Percentiles rank a stretch among this genome's conserved stretches.
Conservation (phyloP, 2,888 invertebrate species). For the Pantelozetes paolii region DNA sequence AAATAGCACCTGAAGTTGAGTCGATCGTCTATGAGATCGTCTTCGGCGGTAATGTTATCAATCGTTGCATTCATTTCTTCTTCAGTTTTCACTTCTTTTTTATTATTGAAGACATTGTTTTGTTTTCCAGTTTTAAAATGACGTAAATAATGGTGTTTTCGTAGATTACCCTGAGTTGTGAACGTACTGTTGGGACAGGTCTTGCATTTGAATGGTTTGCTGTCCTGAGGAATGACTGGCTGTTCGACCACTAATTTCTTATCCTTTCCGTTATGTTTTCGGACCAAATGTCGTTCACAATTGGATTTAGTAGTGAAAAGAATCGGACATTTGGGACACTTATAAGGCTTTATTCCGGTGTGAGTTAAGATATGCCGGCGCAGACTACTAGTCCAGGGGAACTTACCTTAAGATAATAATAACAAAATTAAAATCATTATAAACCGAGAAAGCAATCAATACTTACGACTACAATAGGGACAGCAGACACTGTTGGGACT, state of each 20-base stretch:
- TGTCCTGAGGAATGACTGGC: conserved; percentile 1
- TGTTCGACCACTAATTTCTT: conserved; percentile 42
- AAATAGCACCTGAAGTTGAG: conserved; percentile 83
- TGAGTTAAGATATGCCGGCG: conserved; percentile 92
- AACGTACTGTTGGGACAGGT: conserved; percentile 73
- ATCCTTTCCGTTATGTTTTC: conserved; percentile 64
- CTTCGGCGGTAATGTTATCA: conserved; percentile 43
- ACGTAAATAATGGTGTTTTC: conserved; percentile 70
- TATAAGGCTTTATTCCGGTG: conserved; percentile 91
- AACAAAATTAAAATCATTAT: too few relatives aligned
- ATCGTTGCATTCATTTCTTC: conserved; percentile 50
- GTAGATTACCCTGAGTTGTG: conserved; percentile 70
- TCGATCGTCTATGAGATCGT: conserved; percentile 48
- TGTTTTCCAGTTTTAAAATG: conserved; percentile 56
- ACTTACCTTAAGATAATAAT: conserved; percentile 52
- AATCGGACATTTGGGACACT: conserved; percentile 85
- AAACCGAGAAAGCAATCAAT: too few relatives aligned
- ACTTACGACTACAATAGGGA: conserved; percentile 70
- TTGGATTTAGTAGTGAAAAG: conserved; percentile 96
- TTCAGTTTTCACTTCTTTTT: conserved; percentile 39
- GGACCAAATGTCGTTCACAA: conserved; percentile 84
- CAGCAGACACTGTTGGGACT: conserved; percentile 79
- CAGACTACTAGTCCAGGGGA: conserved; percentile 93
- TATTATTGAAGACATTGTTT: not conserved
- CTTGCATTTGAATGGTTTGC: conserved; percentile 69